Conservation (phyloP, 2,797 vertebrate species). For the Dermochelys coriacea region DNA sequence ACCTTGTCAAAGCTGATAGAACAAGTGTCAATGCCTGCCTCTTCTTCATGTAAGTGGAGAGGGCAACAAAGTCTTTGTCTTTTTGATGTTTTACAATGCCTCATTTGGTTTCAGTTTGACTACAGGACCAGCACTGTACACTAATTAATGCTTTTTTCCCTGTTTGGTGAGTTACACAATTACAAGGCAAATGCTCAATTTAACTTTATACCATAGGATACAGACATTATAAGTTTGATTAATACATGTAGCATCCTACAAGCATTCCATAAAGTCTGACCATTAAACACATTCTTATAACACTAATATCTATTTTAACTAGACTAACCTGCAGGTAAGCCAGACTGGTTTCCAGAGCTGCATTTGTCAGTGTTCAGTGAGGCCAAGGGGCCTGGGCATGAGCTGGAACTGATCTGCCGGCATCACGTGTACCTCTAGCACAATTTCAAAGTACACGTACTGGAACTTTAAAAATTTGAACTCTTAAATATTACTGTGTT, state of each 20-base stretch:
- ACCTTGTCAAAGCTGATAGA: no score
- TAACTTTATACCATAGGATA: no score
- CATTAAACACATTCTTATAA: not conserved
- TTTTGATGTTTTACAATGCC: not conserved
- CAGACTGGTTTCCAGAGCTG: not conserved
- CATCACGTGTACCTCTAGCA: no score
- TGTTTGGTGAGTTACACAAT: not conserved
- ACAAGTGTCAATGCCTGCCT: not conserved
- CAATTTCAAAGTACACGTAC: no score
- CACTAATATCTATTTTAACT: not conserved
- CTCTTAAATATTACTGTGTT: no score
- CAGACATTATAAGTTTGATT: no score
- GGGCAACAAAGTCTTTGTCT: not conserved
- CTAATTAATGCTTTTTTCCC: not conserved
- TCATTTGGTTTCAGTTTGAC: not conserved
- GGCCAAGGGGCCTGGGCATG: no score
- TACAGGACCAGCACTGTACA: not conserved
- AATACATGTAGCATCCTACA: no score
- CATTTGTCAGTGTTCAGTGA: no score
- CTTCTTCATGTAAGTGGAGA: not conserved
- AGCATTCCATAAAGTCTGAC: no score
- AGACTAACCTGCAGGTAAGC: not conserved
- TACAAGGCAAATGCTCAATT: not conserved
- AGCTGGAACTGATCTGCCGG: no score
- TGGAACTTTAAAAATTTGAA: no score